A percentile compares a stretch with the other conserved stretches of the same genome.
These are phyloP conservation scores for Melangyna quadrimaculata DNA, from an alignment of 2,888 invertebrate genomes.

Conservation along the genomic window DNA sequence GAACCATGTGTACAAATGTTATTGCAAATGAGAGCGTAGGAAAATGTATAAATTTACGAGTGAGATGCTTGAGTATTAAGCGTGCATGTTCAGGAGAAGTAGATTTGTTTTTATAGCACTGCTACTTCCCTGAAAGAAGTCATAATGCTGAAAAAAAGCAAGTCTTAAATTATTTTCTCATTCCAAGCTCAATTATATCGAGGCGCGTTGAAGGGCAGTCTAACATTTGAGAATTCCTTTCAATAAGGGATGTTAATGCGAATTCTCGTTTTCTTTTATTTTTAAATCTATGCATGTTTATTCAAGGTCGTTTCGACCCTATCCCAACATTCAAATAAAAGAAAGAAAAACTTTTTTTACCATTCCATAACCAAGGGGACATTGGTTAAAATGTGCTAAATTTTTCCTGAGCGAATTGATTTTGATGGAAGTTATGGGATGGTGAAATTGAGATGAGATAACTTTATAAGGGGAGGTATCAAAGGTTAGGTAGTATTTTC, in stretches of 20 bases:
- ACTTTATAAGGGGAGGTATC: not conserved
- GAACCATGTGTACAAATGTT: slow-evolving; percentile 7
- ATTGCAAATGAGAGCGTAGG: not conserved
- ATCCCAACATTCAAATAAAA: not conserved
- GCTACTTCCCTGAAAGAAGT: not conserved
- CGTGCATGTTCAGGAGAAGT: slow-evolving; percentile 8
- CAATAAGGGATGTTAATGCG: not conserved
- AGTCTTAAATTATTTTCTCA: not conserved
- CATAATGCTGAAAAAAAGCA: not conserved
- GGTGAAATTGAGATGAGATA: not conserved
- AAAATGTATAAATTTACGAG: slow-evolving; percentile 8
- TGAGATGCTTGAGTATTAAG: not conserved
- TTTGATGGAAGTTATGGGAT: slow-evolving; percentile 2
- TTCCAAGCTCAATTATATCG: not conserved
- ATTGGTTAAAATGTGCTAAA: slow-evolving; percentile 31
- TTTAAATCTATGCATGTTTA: slow-evolving; percentile 23
- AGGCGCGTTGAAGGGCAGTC: not conserved
- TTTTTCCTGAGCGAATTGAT: slow-evolving; percentile 16
- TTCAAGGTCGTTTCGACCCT: slow-evolving; percentile 34
- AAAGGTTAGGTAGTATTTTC: not conserved
- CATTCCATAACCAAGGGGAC: not conserved
- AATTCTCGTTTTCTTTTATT: not conserved
- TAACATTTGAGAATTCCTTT: not conserved
- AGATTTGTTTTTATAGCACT: not conserved
- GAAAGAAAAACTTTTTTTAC: not conserved